Base-by-base conservation (phyloP, 1,140 invertebrate species). In the Caenorhabditis latens region DNA sequence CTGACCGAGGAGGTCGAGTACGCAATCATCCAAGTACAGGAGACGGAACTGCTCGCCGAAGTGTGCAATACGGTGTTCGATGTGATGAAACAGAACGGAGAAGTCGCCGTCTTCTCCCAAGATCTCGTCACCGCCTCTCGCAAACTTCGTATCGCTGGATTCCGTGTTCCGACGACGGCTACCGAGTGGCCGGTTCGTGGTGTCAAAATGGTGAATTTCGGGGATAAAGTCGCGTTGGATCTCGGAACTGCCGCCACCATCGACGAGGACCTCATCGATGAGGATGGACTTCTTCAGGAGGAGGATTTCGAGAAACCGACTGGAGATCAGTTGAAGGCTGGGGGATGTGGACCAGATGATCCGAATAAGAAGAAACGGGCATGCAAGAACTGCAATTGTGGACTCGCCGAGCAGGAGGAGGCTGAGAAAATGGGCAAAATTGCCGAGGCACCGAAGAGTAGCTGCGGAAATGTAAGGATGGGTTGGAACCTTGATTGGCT, bases 321-420 rank as follows among this genome's bases (percentile, higher is more conserved):
- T 40, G 87, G 67, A 24, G 84, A 85, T 21, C 75, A 88, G 43
- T 24, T 89, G 16, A 88, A 89, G 43, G 87, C 88, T 83, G 19
- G 75, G 32, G 90, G 32, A 43, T 92, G 91, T 79, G 91, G 90
- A 14, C 84, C 86, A 5, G 46, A 83, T 6, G 46, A 48, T 14
- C 85, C 50, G 21, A 90, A 43, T 43, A 91, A 92, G 91, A 97
- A 98, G 93, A 94, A 96, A 67, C 98, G 98, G 93, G 98, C 98
- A 0, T 99, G 98, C 92, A 99, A 99, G 91, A 96, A 99, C 93
- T 99, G 98, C 92, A 95, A 95, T 7, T 99, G 98, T 94, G 98
- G 98, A 4, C 94, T 99, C 86, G 97, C 97, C 46, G 97, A 99
- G 91, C 97, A 98, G 93, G 93, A 98, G 50, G 95, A 94, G 83